A percentile compares a stretch with the other conserved stretches of the same genome.
Evolutionary conservation across 2,113 vertebrate genomes (phyloP).

Genomic region (Eurystomus gularis): DNA sequence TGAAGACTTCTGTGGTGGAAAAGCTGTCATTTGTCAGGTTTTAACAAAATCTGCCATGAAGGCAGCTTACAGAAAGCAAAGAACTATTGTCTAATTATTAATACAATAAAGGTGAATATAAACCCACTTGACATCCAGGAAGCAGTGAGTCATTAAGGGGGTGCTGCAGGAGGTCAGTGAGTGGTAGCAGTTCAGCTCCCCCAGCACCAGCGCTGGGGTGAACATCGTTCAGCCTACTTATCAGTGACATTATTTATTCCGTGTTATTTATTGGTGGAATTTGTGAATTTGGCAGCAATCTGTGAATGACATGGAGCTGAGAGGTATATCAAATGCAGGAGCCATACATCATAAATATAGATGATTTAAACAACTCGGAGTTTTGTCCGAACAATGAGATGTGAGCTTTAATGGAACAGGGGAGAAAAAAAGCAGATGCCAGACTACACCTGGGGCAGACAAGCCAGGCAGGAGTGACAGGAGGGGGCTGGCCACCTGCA

Average conservation of each 20-base stretch:
- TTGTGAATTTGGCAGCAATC: not conserved
- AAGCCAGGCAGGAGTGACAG: not conserved
- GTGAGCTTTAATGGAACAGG: rapidly evolving
- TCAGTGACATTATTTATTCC: not conserved
- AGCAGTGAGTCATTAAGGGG: not conserved
- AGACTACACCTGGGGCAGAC: not conserved
- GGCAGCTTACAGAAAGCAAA: not conserved
- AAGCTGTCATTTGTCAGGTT: conserved; percentile 23
- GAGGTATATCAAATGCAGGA: not conserved
- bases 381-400: not conserved
- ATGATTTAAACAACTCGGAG: not conserved
- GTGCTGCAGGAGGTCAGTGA: not conserved
- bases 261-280: not conserved
- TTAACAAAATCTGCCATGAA: not conserved
- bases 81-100: not conserved
- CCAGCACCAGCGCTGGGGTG: rapidly evolving
- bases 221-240: not conserved
- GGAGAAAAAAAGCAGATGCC: not conserved
- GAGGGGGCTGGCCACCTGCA: rapidly evolving
- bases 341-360: not conserved
- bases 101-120: not conserved
- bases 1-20: not conserved
- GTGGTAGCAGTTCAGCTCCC: not conserved
- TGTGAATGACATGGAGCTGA: not conserved
- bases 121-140: not conserved